phyloP scores from a whole-genome alignment of 2,113 vertebrate genomes.

The Hassar affinis region DNA sequence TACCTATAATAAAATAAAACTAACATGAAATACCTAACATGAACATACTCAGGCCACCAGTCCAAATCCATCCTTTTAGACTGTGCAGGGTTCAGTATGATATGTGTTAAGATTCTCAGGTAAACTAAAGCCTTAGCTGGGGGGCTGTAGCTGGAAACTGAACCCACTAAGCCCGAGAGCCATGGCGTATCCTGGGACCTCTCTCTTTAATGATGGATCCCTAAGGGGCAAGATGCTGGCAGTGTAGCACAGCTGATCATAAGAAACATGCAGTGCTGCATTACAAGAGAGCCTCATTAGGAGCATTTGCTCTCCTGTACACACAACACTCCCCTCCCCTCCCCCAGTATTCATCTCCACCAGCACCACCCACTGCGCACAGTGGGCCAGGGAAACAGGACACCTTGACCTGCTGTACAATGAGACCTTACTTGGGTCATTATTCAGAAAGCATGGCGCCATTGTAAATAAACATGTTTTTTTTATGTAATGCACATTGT shows the following conservation, averaged over 20 bases:
- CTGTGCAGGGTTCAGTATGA: constrained; percentile 1
- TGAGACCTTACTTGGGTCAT: constrained; percentile 33
- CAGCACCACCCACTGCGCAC: constrained; percentile 27
- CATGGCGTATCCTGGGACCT: constrained; percentile 42
- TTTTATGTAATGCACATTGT: neutral
- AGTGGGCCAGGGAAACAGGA: constrained; percentile 51
- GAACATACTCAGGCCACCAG: neutral
- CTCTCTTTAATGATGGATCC: constrained; percentile 70
- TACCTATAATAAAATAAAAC: no score
- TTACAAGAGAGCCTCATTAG: constrained; percentile 74
- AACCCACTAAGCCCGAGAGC: constrained; percentile 47
- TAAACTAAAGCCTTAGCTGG: constrained; percentile 1
- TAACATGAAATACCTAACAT: neutral
- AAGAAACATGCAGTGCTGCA: constrained; percentile 70
- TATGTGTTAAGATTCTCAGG: constrained; percentile 22
- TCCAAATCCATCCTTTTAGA: neutral
- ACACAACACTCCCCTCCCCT: constrained; percentile 63
- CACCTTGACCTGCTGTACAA: constrained; percentile 50
- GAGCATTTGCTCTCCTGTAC: constrained; percentile 70
- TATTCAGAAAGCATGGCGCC: neutral
- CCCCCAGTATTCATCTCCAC: constrained; percentile 30
- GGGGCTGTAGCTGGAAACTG: constrained; percentile 36
- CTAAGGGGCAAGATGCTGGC: constrained; percentile 65
- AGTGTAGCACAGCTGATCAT: constrained; percentile 73
- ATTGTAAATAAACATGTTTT: constrained; percentile 5